Evolutionary conservation across 2,888 invertebrate genomes (phyloP).

Genomic region (Yponomeuta evonymella): DNA sequence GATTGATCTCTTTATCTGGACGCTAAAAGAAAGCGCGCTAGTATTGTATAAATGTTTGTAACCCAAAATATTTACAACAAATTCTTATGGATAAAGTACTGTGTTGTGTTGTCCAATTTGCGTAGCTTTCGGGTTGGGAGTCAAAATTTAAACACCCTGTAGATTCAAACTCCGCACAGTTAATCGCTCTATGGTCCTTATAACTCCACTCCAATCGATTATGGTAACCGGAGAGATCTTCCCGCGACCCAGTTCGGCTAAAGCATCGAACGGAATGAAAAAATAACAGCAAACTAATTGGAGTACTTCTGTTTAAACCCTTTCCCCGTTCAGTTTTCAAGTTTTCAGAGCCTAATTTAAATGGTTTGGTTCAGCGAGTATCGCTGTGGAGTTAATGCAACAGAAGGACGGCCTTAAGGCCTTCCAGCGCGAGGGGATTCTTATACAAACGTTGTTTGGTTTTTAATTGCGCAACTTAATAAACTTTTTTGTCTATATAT

Average conservation of each 20-base stretch:
- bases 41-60: too few species aligned
- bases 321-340: conserved; percentile 64
- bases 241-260: conserved; percentile 49
- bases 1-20: too few species aligned
- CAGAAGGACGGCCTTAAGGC: background rate
- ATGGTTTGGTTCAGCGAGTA: conserved; percentile 62
- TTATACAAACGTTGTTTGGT: too few species aligned
- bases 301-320: conserved; percentile 67
- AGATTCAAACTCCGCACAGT: background rate
- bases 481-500: too few species aligned
- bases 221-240: conserved; percentile 19
- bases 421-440: too few species aligned
- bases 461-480: too few species aligned
- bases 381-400: conserved; percentile 27
- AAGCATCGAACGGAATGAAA: conserved; percentile 57
- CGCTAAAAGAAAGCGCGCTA: too few species aligned
- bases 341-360: conserved; percentile 71
- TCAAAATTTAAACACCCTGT: background rate
- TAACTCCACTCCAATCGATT: conserved; percentile 19
- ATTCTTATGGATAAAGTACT: too few species aligned
- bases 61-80: too few species aligned
- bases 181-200: conserved; percentile 12
- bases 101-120: too few species aligned
- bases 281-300: conserved; percentile 75
- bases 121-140: background rate